phyloP scores from a whole-genome alignment of 2,888 invertebrate genomes.

The Rhagophthalmus giganteus region DNA sequence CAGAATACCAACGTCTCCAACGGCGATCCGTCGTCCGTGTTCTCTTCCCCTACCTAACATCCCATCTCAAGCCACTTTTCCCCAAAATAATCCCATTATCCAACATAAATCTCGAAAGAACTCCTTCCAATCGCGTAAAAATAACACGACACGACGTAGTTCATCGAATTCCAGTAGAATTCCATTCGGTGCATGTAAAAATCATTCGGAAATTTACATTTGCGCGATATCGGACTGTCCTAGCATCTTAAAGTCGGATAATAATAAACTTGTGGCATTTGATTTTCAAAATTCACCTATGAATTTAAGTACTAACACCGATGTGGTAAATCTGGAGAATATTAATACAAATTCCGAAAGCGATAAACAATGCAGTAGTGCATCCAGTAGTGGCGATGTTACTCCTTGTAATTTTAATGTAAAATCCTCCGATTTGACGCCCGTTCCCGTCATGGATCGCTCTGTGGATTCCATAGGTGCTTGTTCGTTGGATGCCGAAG shows the following conservation, averaged over 20 bases:
- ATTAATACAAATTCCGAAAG: too few species aligned
- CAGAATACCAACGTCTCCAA: conserved; percentile 57
- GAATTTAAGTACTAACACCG: conserved; percentile 4
- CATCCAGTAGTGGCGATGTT: conserved; percentile 20
- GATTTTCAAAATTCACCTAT: conserved; percentile 3
- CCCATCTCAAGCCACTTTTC: conserved; percentile 11
- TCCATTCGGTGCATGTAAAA: neutral
- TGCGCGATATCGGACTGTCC: neutral
- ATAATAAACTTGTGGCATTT: neutral
- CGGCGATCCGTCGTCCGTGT: conserved; percentile 47
- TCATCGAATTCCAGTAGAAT: too few species aligned
- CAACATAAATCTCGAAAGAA: conserved; percentile 16
- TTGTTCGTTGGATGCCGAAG: conserved; percentile 84
- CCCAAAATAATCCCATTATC: conserved; percentile 13
- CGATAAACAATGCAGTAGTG: conserved; percentile 54
- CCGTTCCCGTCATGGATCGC: conserved; percentile 69
- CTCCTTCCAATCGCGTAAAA: conserved; percentile 12
- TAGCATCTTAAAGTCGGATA: neutral
- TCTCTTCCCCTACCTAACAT: conserved; percentile 44
- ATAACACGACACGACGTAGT: conserved; percentile 1
- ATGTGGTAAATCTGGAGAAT: neutral
- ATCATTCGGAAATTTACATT: neutral
- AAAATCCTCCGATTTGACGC: conserved; percentile 39
- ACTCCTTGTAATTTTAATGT: conserved; percentile 26
- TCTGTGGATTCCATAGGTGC: conserved; percentile 84